Base-by-base conservation (phyloP, 2,113 vertebrate species). In the Rattus rattus region DNA sequence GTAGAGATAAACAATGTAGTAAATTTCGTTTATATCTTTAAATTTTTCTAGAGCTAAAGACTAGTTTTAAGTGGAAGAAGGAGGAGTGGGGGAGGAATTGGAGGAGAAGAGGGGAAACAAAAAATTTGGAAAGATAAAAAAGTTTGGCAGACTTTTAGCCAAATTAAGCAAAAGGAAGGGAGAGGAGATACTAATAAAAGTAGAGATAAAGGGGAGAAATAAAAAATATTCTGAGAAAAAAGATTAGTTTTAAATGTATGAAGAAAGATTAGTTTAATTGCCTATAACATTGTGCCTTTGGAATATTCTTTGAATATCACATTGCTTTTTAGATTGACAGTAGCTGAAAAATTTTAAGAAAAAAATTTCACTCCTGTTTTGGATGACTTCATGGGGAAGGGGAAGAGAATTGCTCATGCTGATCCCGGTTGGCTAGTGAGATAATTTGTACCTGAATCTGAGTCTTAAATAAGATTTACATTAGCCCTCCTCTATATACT, bases 61-160 rank as follows among this genome's bases (percentile, higher is more conserved):
- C 94, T 7, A 88, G 13, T 88, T 89, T 88, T 87, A 94, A 92
- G 90, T 81, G 49, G 19, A 76, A 22, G 93, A 65, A 81, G n/a
- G n/a, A n/a, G n/a, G n/a, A n/a, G n/a, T n/a, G n/a, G n/a, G n/a
- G n/a, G n/a, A n/a, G n/a, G n/a, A n/a, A n/a, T n/a, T n/a, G n/a
- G n/a, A n/a, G n/a, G n/a, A n/a, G n/a, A n/a, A n/a, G n/a, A n/a
- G n/a, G n/a, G n/a, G n/a, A n/a, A n/a, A n/a, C n/a, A n/a, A n/a
- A n/a, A n/a, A n/a, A n/a, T n/a, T n/a, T n/a, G n/a, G n/a, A n/a
- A n/a, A n/a, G n/a, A n/a, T n/a, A n/a, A n/a, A n/a, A n/a, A n/a
- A n/a, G n/a, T n/a, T n/a, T n/a, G n/a, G n/a, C n/a, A n/a, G n/a
- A n/a, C n/a, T n/a, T n/a, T n/a, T n/a, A n/a, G n/a, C n/a, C n/a